These are phyloP conservation scores for Protodeltote pygarga DNA, from an alignment of 2,888 invertebrate genomes.

Conservation along the genomic window DNA sequence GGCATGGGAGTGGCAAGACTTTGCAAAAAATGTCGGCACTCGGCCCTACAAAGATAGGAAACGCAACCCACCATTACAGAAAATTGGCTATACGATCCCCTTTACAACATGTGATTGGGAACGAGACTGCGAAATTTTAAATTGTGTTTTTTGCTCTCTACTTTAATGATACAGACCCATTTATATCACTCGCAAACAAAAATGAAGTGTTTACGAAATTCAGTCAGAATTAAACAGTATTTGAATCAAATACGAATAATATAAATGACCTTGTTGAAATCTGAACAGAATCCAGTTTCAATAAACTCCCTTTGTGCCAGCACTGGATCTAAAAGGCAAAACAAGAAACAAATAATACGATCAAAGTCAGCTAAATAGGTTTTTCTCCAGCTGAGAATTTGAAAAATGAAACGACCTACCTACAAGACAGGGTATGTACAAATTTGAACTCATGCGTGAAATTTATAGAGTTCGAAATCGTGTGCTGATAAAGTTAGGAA, in stretches of 20 bases:
- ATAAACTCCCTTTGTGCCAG: constrained; percentile 54
- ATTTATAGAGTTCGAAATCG: constrained; percentile 55
- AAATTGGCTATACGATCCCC: constrained; percentile 79
- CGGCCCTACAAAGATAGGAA: constrained; percentile 79
- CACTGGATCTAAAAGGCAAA: constrained; percentile 65
- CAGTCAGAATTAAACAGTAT: constrained; percentile 11
- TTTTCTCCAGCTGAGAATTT: constrained; percentile 69
- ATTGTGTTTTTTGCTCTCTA: constrained; percentile 52
- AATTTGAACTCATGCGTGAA: constrained; percentile 47
- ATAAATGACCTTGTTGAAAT: constrained; percentile 33
- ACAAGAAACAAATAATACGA: constrained; percentile 83
- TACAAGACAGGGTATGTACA: constrained; percentile 13
- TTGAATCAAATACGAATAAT: constrained; percentile 22
- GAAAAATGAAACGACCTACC: constrained; percentile 52
- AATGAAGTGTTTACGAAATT: constrained; percentile 22
- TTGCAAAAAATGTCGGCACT: constrained; percentile 82
- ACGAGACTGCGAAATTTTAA: constrained; percentile 62
- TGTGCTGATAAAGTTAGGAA: constrained; percentile 60
- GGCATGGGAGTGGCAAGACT: constrained; percentile 68
- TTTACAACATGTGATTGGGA: constrained; percentile 58
- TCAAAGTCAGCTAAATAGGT: constrained; percentile 85
- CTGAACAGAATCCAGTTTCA: constrained; percentile 38
- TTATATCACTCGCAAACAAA: constrained; percentile 17
- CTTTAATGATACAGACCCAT: constrained; percentile 35
- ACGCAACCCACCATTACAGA: constrained; percentile 83